A percentile compares a stretch with the other conserved stretches of the same genome.
Conservation (phyloP, 2,888 invertebrate genomes). For the Amblyteles armatorius region DNA sequence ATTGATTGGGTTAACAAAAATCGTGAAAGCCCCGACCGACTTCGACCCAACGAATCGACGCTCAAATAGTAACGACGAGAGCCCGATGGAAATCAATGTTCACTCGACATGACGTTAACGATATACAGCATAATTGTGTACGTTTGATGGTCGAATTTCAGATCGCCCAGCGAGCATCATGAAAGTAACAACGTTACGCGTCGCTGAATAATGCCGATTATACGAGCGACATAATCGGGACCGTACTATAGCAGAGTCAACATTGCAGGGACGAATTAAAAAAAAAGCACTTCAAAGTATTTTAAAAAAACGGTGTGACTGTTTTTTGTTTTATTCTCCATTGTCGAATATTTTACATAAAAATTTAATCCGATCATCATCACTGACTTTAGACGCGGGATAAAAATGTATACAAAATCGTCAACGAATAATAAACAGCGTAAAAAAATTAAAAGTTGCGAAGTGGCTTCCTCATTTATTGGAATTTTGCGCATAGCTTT, state of each 20-base stretch:
- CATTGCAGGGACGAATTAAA: not conserved
- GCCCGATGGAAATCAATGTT: not conserved
- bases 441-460: too few species aligned
- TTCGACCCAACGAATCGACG: too few species aligned
- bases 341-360: too few species aligned
- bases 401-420: too few species aligned
- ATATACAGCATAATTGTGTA: not conserved
- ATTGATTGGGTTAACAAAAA: constrained; percentile 24
- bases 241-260: not conserved
- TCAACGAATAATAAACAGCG: too few species aligned
- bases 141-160: not conserved
- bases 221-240: too few species aligned
- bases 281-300: not conserved
- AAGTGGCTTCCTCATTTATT: too few species aligned
- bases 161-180: not conserved
- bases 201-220: not conserved
- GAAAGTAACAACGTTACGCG: not conserved
- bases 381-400: too few species aligned
- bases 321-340: not conserved
- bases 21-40: not conserved
- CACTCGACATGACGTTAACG: not conserved
- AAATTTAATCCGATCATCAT: not conserved
- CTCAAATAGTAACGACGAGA: not conserved
- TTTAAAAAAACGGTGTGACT: too few species aligned
- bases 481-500: too few species aligned